Base-by-base conservation (phyloP, 2,888 invertebrate species). In the Ariolimax columbianus region DNA sequence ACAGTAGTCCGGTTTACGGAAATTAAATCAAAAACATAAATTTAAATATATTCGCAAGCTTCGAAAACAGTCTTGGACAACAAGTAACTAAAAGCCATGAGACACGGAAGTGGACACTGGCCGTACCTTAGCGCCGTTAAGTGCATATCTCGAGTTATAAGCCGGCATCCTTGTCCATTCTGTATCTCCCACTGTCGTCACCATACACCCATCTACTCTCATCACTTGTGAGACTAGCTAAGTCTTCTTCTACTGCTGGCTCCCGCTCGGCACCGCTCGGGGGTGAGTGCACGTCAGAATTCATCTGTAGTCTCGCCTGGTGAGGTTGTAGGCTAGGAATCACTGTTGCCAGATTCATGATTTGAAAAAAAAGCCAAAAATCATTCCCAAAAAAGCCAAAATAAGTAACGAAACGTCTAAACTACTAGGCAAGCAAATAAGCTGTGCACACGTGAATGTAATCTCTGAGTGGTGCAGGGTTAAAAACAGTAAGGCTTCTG, bases 91-190 rank as follows among this genome's bases (percentile, higher is more conserved):
- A n/a, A n/a, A n/a, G n/a, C n/a, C n/a, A n/a, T n/a, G n/a, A n/a
- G n/a, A n/a, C n/a, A n/a, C n/a, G n/a, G n/a, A n/a, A n/a, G 1
- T 72, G 51, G 47, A 51, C 75, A 75, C 1, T n/a, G 79, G 59
- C n/a, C 72, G 47, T 84, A 84, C 84, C 84, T 84, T 84, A 26
- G 47, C 36, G 72, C 84, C 84, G 73, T 84, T 84, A 33, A 79
- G 73, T 63, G 84, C 84, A 33, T 84, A 84, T 84, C 84, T 79
- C 33, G 68, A 81, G 30, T 84, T 84, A 80, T 84, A 84, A 47
- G 82, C 77, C 26, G 86, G 86, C 86, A 86, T 86, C 38, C 72
- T 86, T 40, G 79, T 86, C 86, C 86, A 86, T 86, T 79, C 83
- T 79, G 36, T 79, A 83, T 63, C 68, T 30, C 51, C 79, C 79